These are phyloP conservation scores for Danio tinwini DNA, from an alignment of 2,797 vertebrate species.

Conservation along the genomic window DNA sequence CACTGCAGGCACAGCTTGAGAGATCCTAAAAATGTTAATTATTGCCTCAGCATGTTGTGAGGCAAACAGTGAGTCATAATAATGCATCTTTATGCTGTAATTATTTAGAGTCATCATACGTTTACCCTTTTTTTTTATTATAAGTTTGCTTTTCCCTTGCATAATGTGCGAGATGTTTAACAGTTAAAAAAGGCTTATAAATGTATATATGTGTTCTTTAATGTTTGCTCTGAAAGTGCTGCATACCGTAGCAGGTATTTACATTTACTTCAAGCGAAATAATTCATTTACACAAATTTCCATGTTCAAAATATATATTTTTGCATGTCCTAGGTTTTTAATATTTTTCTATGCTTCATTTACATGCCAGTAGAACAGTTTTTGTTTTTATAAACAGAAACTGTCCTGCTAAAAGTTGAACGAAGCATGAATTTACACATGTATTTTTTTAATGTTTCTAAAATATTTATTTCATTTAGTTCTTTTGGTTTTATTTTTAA, in stretches of 20 bases:
- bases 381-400: too few relatives aligned
- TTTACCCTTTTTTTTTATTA: neutral
- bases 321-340: neutral
- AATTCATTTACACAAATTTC: neutral
- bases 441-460: too few relatives aligned
- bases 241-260: neutral
- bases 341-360: neutral
- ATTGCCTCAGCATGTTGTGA: slow-evolving; percentile 1
- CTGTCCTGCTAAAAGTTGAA: too few relatives aligned
- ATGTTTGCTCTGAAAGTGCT: neutral
- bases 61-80: slow-evolving; percentile 1
- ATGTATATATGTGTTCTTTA: neutral
- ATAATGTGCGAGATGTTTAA: neutral
- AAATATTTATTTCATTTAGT: too few relatives aligned
- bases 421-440: too few relatives aligned
- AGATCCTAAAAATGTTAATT: slow-evolving; percentile 24
- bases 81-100: neutral
- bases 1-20: slow-evolving; percentile 9
- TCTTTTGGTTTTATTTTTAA: neutral
- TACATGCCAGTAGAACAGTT: too few relatives aligned
- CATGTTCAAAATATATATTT: neutral
- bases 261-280: neutral
- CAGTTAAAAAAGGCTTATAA: neutral
- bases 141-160: neutral
- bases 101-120: neutral